Evolutionary conservation across 2,113 vertebrate genomes (phyloP).

Genomic region (Oceanodroma tethys): DNA sequence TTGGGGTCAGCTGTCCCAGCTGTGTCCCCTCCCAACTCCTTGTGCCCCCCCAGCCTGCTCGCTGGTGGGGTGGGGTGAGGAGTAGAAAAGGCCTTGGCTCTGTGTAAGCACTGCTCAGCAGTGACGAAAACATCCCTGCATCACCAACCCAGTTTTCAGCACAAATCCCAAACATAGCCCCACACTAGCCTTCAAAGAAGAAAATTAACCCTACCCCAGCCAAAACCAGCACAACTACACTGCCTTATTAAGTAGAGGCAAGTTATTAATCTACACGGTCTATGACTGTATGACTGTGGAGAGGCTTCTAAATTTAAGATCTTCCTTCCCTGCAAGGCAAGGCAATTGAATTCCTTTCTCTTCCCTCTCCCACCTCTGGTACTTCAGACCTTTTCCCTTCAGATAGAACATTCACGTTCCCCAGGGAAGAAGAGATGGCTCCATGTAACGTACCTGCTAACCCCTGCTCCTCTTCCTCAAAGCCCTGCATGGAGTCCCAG

Average conservation of each 20-base stretch:
- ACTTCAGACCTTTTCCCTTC: background rate
- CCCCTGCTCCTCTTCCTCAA: background rate
- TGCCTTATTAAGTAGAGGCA: background rate
- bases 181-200: background rate
- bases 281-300: no score
- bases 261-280: background rate
- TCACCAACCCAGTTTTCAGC: background rate
- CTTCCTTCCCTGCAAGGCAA: background rate
- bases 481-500: background rate
- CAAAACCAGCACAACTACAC: background rate
- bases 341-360: background rate
- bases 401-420: fast-evolving
- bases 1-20: background rate
- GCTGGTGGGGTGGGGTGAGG: background rate
- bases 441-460: fast-evolving
- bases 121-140: background rate
- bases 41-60: background rate
- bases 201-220: background rate
- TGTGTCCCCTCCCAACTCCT: no score
- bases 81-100: background rate
- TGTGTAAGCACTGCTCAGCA: background rate
- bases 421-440: background rate
- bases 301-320: background rate
- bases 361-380: background rate
- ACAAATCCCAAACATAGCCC: background rate